Evolutionary conservation across 2,888 invertebrate species (phyloP).

Genomic region (Heteromyza rotundicornis): DNA sequence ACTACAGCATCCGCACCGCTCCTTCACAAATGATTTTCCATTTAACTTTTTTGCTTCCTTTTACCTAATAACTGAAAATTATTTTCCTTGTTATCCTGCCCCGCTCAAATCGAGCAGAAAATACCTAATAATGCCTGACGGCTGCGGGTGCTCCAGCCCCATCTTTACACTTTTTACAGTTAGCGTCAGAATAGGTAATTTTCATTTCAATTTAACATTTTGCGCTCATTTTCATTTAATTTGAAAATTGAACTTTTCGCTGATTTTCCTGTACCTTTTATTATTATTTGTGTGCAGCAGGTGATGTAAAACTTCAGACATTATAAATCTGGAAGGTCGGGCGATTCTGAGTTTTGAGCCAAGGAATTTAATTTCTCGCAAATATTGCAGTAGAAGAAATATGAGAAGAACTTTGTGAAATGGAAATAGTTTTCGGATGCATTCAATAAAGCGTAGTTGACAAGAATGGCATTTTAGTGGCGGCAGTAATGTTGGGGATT

Average conservation of each 20-base stretch:
- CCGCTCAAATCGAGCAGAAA: conserved; percentile 58
- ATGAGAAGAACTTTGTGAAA: not conserved
- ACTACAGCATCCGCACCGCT: no score
- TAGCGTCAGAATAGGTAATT: conserved; percentile 48
- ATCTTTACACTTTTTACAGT: no score
- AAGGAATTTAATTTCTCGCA: conserved; percentile 4
- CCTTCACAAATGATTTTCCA: not conserved
- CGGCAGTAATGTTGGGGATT: no score
- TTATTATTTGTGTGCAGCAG: conserved; percentile 1
- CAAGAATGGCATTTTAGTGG: no score
- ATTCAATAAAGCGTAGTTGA: no score
- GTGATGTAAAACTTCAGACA: conserved; percentile 17
- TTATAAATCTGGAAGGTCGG: conserved; percentile 8
- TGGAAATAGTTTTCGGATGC: not conserved
- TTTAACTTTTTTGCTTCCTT: conserved; percentile 31
- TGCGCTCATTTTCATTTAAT: conserved; percentile 30
- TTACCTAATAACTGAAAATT: conserved; percentile 51
- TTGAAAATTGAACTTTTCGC: conserved; percentile 42
- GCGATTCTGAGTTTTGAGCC: not conserved
- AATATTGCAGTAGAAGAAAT: not conserved
- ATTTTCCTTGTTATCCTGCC: conserved; percentile 55
- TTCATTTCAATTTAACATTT: conserved; percentile 52
- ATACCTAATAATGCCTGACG: conserved; percentile 57
- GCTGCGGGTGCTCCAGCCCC: no score
- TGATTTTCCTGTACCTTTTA: not conserved